Conservation (phyloP, 2,888 invertebrate species). For the Eristalis pertinax region DNA sequence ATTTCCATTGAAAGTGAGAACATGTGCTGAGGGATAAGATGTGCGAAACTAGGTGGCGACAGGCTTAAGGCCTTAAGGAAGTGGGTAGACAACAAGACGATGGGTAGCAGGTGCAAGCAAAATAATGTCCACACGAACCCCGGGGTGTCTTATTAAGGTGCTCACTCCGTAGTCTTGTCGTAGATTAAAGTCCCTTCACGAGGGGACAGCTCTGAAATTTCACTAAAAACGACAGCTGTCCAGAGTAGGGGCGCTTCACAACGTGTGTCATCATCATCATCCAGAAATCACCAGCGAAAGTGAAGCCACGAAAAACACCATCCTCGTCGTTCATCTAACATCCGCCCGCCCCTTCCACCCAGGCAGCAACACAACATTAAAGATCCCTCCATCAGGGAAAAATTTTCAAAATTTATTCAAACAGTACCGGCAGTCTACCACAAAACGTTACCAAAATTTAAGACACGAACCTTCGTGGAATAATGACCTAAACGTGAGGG, state of each 20-base stretch:
- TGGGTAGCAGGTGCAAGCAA: too few species aligned
- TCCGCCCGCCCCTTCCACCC: neutral
- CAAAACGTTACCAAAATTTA: conserved; percentile 33
- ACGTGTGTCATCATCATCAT: neutral
- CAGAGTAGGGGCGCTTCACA: too few species aligned
- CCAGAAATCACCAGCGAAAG: neutral
- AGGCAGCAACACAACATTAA: neutral
- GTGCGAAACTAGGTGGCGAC: too few species aligned
- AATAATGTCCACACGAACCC: too few species aligned
- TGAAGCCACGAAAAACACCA: neutral
- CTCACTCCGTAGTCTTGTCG: too few species aligned
- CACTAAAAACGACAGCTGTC: too few species aligned
- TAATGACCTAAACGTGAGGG: conserved; percentile 40
- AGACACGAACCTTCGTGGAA: conserved; percentile 33
- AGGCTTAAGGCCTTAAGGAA: too few species aligned
- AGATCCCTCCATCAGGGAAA: neutral
- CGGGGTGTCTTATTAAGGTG: too few species aligned
- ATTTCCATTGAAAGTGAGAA: neutral
- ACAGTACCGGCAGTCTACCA: neutral
- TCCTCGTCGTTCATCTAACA: neutral
- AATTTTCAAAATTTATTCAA: conserved; percentile 28
- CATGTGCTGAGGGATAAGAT: neutral
- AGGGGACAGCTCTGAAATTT: too few species aligned
- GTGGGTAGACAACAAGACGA: too few species aligned
- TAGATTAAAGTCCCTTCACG: too few species aligned